Conservation (phyloP, 2,888 invertebrate species). For the Acronicta psi region DNA sequence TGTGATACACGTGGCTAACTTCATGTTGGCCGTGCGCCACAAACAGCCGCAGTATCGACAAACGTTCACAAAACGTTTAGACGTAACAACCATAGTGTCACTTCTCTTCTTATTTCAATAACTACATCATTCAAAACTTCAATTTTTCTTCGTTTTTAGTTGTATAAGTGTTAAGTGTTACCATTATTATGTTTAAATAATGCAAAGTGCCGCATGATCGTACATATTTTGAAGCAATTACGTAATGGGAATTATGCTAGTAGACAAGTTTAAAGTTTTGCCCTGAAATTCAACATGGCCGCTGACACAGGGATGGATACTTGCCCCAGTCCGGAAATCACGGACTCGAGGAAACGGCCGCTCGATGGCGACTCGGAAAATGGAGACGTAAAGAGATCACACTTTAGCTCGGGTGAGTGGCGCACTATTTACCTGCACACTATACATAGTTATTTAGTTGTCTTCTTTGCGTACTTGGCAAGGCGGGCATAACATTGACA, state of each 20-base stretch:
- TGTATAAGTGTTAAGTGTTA: constrained; percentile 86
- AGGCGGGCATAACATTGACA: constrained; percentile 85
- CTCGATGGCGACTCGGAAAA: constrained; percentile 96
- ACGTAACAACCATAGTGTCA: constrained; percentile 86
- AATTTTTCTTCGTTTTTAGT: constrained; percentile 79
- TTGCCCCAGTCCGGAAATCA: constrained; percentile 97
- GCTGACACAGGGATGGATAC: constrained; percentile 98
- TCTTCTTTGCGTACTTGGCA: constrained; percentile 81
- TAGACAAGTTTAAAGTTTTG: constrained; percentile 88
- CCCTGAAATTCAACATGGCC: constrained; percentile 93
- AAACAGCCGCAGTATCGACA: constrained; percentile 87
- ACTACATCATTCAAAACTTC: constrained; percentile 79
- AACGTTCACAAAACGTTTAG: constrained; percentile 88
- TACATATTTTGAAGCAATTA: constrained; percentile 85
- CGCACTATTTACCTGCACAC: constrained; percentile 62
- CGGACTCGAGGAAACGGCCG: constrained; percentile 96
- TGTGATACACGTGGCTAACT: constrained; percentile 70
- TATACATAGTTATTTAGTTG: constrained; percentile 59
- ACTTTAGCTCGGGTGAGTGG: constrained; percentile 96
- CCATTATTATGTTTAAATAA: constrained; percentile 78
- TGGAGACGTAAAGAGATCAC: constrained; percentile 96
- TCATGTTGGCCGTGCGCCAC: constrained; percentile 82
- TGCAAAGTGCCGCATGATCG: constrained; percentile 83
- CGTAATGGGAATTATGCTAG: constrained; percentile 89
- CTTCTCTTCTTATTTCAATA: constrained; percentile 85